Evolutionary conservation across 1,140 invertebrate genomes (phyloP), one percentile per base, ranked within the genome.

Genomic region (Zaprionus kolodkinae): DNA sequence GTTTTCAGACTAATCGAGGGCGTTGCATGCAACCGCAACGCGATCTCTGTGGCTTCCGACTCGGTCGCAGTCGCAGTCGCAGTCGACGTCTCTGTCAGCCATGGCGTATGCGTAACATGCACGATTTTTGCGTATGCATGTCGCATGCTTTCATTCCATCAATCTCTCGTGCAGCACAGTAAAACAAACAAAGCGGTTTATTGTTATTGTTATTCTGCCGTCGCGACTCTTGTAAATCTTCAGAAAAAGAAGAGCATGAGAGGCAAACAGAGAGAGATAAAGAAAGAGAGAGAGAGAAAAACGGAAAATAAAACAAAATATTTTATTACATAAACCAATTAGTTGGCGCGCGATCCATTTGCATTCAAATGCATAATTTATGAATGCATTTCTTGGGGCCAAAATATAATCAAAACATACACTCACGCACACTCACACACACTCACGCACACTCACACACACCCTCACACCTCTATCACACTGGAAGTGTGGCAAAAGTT

Each of bases 361-460:
- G 80, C 83, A 87, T 87, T 62, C 55, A 65, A 80, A 87, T 87
- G 84, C 85, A 88, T 87, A 78, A 84, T 87, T 88, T 88, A 87
- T 87, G 76, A 83, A 72, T 87, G 79, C 83, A 72, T 78, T 79
- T 83, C 68, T 54, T 45, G n/a, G 67, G 45, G 61, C 61, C 55
- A 67, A 76, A 68, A 54, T 36, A 43, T 45, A 64, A 33, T 63
- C 27, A 71, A 69, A 63, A 75, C 54, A 66, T 17, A 64, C 35
- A 35, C 62, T 38, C 45, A 21, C 45, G 10, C 45, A 40, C 38
- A 30, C 59, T 57, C 60, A 48, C 25, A 59, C n/a, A 6, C 27
- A 30, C 27, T 0, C 27, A 48, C 15, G n/a, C 7, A 35, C 25
- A 13, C 48, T 6, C 17, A 57, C 15, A 17, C 7, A 35, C 25